These are phyloP conservation scores for Brachyalestes nurse DNA, from an alignment of 2,797 vertebrate genomes.

Conservation along the genomic window DNA sequence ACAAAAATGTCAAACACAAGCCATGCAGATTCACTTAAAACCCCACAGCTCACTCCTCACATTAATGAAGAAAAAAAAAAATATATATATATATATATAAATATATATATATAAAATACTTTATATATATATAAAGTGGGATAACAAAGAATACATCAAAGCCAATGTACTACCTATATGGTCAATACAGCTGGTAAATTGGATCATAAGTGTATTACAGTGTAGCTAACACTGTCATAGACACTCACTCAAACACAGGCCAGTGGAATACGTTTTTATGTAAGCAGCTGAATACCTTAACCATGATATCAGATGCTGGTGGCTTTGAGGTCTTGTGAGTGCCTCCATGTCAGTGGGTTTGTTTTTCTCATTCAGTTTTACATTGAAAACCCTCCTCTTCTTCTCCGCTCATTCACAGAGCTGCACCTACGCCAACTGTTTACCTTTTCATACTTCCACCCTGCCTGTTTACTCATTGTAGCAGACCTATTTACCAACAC, in stretches of 20 bases:
- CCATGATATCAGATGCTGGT: conserved; percentile 71
- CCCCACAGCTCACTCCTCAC: background rate
- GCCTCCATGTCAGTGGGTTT: conserved; percentile 62
- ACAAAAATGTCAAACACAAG: conserved; percentile 2
- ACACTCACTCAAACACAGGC: conserved; percentile 46
- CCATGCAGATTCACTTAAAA: conserved; percentile 56
- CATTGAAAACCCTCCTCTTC: conserved; percentile 59
- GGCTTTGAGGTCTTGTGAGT: conserved; percentile 67
- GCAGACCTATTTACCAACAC: conserved; percentile 63
- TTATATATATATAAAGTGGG: no score
- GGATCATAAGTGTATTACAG: no score
- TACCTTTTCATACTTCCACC: conserved; percentile 60
- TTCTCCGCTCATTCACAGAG: conserved; percentile 42
- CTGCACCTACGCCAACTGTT: conserved; percentile 76
- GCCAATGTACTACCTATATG: no score
- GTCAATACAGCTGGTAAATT: no score
- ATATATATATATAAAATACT: no score
- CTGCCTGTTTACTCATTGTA: conserved; percentile 71
- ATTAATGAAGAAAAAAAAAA: no score
- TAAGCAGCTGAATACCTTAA: conserved; percentile 56
- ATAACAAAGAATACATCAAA: no score
- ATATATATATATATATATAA: no score
- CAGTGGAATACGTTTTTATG: conserved; percentile 47
- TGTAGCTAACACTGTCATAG: background rate
- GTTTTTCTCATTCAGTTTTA: conserved; percentile 44